These are phyloP conservation scores for Drosophila bocki DNA, from an alignment of 1,140 invertebrate species.

Conservation along the genomic window DNA sequence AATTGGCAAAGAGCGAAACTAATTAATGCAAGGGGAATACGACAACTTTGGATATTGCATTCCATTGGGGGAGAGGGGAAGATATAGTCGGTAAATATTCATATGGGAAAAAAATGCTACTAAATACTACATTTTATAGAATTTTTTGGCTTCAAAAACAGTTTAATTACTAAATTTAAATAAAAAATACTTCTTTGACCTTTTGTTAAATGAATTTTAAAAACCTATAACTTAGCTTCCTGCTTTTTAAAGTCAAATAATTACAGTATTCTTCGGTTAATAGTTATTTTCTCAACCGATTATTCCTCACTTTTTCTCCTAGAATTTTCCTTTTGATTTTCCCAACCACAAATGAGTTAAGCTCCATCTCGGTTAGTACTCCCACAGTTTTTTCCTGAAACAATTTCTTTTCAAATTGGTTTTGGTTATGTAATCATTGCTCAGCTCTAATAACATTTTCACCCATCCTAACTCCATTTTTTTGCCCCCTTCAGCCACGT, in stretches of 20 bases:
- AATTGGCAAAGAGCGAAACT: conserved; percentile 69
- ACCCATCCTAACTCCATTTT: conserved; percentile 24
- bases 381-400: conserved; percentile 5
- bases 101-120: conserved; percentile 8
- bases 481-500: conserved; percentile 25
- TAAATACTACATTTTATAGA: no score
- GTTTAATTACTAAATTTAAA: not conserved
- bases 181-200: no score
- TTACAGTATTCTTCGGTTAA: not conserved
- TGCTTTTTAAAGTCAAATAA: not conserved
- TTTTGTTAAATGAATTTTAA: not conserved
- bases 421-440: conserved; percentile 60
- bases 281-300: not conserved
- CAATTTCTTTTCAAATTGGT: conserved; percentile 31
- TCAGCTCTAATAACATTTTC: conserved; percentile 71
- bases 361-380: not conserved
- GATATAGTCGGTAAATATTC: conserved; percentile 17
- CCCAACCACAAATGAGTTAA: conserved; percentile 20
- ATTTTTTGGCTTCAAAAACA: not conserved
- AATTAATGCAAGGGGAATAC: conserved; percentile 65
- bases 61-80: conserved; percentile 22
- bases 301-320: not conserved
- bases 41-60: conserved; percentile 46
- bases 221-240: no score
- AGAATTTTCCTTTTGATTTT: conserved; percentile 1